Base-by-base conservation (phyloP, 1,140 invertebrate genomes). In the Hirudo medicinalis region DNA sequence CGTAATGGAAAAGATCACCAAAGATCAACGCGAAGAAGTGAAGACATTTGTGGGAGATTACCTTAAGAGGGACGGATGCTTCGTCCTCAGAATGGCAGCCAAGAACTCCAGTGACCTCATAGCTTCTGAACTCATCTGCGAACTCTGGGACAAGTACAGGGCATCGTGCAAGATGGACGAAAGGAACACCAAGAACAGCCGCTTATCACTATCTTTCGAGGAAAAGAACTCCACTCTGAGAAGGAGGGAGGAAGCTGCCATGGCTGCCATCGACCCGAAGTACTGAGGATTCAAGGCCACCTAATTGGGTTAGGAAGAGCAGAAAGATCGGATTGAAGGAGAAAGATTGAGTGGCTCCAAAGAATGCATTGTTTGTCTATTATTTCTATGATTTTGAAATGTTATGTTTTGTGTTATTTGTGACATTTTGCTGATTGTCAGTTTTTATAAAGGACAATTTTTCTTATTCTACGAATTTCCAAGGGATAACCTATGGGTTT, bases 101-200 rank as follows among this genome's bases (percentile, higher is more conserved):
- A 43, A 19, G 25, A 72, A 72, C 53, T 54, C 67, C 0, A 72
- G 72, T 32, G 72, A 72, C 11, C 49, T 72, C 27, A 36, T 72
- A 20, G 72, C 72, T 17, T 69, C 72, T 17, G 67, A 72, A 32
- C 49, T 72, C 6, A 36, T 67, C 53, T 72, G 60, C 57, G 71
- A 63, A 20, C 71, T 72, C 11, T 72, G 63, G 57, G 71, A 72
- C 43, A 27, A 72, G 32, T 68, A 67, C 55, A 32, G 68, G 22
- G 27, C 32, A 2, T 63, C 69, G 43, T 19, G 2, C 69, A 54
- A n/a, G 36, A 25, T 19, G 15, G 53, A 70, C 15, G 69, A 70
- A 36, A 63, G 8, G 57, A 27, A 32, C 20, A 68, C 22, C 2
- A 29, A 22, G 67, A 68, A 40, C 67, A 68, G 67, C 67, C 29